Evolutionary conservation across 2,888 invertebrate species (phyloP), one percentile per base, ranked within the genome.

Genomic region (Cerastis leucographa): DNA sequence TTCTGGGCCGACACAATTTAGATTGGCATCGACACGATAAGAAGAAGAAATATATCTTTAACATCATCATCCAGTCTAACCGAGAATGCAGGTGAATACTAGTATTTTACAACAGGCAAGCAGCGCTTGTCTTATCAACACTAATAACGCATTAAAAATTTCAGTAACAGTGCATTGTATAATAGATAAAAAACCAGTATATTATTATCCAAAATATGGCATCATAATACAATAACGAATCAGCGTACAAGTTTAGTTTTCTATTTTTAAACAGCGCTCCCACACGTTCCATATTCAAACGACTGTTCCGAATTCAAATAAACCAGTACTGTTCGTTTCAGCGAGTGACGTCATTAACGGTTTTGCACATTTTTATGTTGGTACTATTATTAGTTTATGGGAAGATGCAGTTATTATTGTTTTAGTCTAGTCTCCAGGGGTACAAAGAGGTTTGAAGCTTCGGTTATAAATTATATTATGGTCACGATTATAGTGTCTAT

Each of bases 291-390:
- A 85, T 82, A 85, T 86, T 79, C 80, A 81, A 87, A 86, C 83
- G 83, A 73, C 79, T 78, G 85, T 88, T 88, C 88, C 74, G 68
- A 88, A 86, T 88, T 86, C 84, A 87, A 88, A 88, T 83, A 83
- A 85, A 81, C 86, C 88, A 83, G 78, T 85, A 81, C 81, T 88
- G 88, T 88, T 84, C 79, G 80, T 87, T 88, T 87, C 87, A 87
- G 89, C 54, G 49, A 71, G 49, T 88, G 88, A 88, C 88, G 89
- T 88, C 87, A 88, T 46, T 87, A 88, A 88, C 88, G 88, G 88
- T 88, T 87, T 88, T 82, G 87, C 83, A 83, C 86, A 86, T 79
- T 81, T 82, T 70, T 70, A 74, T 81, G 74, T 74, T 65, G 67
- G 65, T 44, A 66, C 49, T 83, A 71, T 71, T 78, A 59, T 56